Evolutionary conservation across 2,797 vertebrate genomes (phyloP), one percentile per base, ranked within the genome.

Genomic region (Lophotriccus pileatus): DNA sequence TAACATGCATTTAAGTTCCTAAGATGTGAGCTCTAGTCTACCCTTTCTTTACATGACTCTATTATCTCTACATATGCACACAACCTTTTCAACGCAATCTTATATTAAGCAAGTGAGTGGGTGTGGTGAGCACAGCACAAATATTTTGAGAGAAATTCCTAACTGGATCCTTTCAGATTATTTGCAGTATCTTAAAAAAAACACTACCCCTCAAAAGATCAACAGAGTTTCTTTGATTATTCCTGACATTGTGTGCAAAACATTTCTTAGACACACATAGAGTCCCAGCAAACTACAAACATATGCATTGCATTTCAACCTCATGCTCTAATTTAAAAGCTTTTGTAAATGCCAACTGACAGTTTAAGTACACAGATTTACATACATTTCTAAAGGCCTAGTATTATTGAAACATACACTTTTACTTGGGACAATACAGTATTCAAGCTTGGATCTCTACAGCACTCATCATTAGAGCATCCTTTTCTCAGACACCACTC

Each of bases 131-230:
- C 27, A 77, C 17, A 87, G 84, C 55, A 92, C 58, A 95, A 96
- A 94, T 91, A 89, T 92, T 95, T 89, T 92, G 78, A 95, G 84
- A 89, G n/a, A 89, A 94, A 95, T 74, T 85, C 62, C 62, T 80
- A 50, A 94, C 52, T 89, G 56, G 39, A 90, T 92, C 32, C 27
- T 90, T 95, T 77, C 43, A 87, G 80, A 85, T 77, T 77, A 89
- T 62, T 77, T 64, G 36, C 62, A 75, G 25, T 67, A 64, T 28
- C 62, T 77, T 78, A 22, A 37, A 90, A 84, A 84, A 53, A 91
- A 62, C 37, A 81, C 12, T 34, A 80, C 21, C 7, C 22, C 25
- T 88, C 59, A 84, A 72, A 90, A 87, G 62, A 24, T 43, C 8
- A 5, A 36, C 0, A 2, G 34, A 43, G 16, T 73, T 93, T 82